Base-by-base conservation (phyloP, 2,888 invertebrate genomes). In the Onthophagus sagittarius region DNA sequence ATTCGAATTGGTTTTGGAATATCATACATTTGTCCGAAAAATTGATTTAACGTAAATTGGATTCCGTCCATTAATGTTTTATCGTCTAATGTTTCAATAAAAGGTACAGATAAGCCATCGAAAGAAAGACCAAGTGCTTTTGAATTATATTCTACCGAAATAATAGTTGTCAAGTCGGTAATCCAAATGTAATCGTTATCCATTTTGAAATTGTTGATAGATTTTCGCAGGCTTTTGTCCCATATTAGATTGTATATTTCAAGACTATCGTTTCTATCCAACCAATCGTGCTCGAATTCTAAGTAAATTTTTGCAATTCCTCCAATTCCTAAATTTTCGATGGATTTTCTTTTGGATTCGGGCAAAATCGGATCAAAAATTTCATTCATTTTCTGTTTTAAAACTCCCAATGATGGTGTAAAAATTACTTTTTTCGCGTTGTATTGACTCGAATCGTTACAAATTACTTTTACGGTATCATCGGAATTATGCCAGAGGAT, bases 111-210 rank as follows among this genome's bases (percentile, higher is more conserved):
- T 31, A 86, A 84, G 2, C 92, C 92, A 70, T 88, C 86, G 15
- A 92, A 86, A 92, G 93, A 93, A 0, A 88, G 90, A 71, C 89
- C 87, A 11, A 93, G 80, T 2, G 91, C 85, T 39, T 88, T 86
- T 0, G 90, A 88, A 78, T 91, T 89, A 77, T 88, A 86, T 77
- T 87, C 87, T 0, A 90, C 88, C 4, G 87, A 85, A 79, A 89
- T 89, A 81, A 93, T 90, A 69, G 89, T 88, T 78, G 90, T 88
- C 1, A 92, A 85, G 76, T 88, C 88, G 77, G 86, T 86, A 64
- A 89, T 83, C 92, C 92, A 92, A 33, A 83, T 83, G 39, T 83
- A 81, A 6, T 73, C 75, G 31, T 80, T 79, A 84, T 85, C 73
- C 39, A 77, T 74, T 14, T 23, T 23, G 3, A 23, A 23, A 23